Evolutionary conservation across 2,888 invertebrate species (phyloP).

Genomic region (Drosophila rellima): DNA sequence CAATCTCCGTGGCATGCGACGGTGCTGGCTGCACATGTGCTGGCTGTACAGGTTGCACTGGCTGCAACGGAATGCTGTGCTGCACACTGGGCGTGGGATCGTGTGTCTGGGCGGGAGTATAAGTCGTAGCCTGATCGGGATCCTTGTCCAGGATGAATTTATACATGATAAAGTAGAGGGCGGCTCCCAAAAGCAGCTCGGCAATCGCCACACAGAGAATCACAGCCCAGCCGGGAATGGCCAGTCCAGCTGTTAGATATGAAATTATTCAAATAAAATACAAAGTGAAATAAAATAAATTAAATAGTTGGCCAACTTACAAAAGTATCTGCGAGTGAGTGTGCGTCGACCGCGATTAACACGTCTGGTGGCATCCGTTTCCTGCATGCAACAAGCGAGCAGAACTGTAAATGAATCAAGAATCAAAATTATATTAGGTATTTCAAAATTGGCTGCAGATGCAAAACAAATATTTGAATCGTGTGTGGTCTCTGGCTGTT

Average conservation of each 20-base stretch:
- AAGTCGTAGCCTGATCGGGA: constrained; percentile 81
- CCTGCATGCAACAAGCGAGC: constrained; percentile 89
- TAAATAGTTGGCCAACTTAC: constrained; percentile 87
- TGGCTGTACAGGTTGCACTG: constrained; percentile 36
- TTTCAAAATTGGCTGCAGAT: constrained; percentile 32
- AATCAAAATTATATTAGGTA: constrained; percentile 8
- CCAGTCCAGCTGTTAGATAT: constrained; percentile 89
- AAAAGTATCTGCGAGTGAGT: constrained; percentile 91
- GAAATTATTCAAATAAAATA: no score
- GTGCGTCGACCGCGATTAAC: constrained; percentile 92
- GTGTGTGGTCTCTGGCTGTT: constrained; percentile 58
- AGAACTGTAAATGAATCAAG: constrained; percentile 86
- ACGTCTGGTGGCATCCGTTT: constrained; percentile 92
- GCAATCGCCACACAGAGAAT: constrained; percentile 89
- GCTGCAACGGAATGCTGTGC: constrained; percentile 15
- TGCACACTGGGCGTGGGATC: constrained; percentile 57
- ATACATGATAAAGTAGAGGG: constrained; percentile 89
- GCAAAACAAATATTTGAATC: constrained; percentile 22
- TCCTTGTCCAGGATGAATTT: constrained; percentile 88
- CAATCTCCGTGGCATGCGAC: constrained; percentile 65
- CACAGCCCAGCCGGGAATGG: constrained; percentile 92
- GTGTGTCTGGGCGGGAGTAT: constrained; percentile 84
- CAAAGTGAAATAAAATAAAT: no score
- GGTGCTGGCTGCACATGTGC: constrained; percentile 29
- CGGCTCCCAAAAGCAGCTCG: constrained; percentile 90